Evolutionary conservation across 2,113 vertebrate genomes (phyloP).

Genomic region (Salvelinus alpinus): DNA sequence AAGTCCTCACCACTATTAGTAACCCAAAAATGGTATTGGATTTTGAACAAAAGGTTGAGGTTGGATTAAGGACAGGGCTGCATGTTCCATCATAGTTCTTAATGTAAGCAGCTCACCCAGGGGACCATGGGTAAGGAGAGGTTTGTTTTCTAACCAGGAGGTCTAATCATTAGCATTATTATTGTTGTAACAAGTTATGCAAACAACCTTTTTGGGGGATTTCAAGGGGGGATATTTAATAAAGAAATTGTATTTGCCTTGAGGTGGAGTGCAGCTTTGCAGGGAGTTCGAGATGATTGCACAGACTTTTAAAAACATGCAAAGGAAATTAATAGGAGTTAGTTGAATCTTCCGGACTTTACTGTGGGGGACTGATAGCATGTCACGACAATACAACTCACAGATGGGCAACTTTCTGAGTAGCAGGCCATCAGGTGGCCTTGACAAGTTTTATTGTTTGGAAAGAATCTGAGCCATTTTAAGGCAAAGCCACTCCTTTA

Average conservation of each 20-base stretch:
- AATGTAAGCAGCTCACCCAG: not conserved
- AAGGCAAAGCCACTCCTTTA: not conserved
- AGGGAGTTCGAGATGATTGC: not conserved
- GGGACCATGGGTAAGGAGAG: no score
- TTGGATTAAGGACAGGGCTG: not conserved
- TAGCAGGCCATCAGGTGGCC: constrained; percentile 41
- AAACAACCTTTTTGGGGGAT: not conserved
- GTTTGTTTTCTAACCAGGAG: no score
- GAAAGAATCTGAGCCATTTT: constrained; percentile 12
- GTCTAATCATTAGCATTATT: not conserved
- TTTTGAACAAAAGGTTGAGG: not conserved
- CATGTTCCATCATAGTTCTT: constrained; percentile 3
- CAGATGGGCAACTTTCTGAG: constrained; percentile 27
- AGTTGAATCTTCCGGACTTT: not conserved
- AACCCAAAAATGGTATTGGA: not conserved
- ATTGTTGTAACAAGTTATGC: not conserved
- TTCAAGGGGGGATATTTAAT: not conserved
- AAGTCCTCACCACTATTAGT: not conserved
- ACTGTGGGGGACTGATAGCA: not conserved
- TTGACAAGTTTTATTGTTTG: constrained; percentile 4
- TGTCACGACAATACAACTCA: constrained; percentile 8
- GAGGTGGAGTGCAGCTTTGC: not conserved
- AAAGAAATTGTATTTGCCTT: not conserved
- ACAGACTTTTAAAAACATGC: not conserved
- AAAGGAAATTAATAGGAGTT: not conserved